These are phyloP conservation scores for Nomada ruficornis DNA, from an alignment of 2,888 invertebrate genomes.

Conservation along the genomic window DNA sequence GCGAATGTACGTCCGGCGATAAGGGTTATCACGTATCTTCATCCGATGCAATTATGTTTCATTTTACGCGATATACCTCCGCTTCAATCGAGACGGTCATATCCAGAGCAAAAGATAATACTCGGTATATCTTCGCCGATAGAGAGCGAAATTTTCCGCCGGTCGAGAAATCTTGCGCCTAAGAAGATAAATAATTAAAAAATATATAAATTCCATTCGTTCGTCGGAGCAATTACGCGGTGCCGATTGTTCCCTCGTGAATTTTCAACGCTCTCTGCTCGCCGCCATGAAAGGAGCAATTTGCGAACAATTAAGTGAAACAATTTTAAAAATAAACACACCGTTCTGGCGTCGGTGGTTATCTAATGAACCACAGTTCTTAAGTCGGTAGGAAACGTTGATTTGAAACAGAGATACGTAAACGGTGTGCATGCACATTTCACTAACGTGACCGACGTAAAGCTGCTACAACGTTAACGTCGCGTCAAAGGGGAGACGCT, in stretches of 20 bases:
- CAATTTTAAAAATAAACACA: constrained; percentile 44
- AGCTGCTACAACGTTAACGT: constrained; percentile 36
- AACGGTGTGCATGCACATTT: constrained; percentile 45
- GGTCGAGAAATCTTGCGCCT: too few relatives aligned
- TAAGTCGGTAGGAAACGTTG: constrained; percentile 45
- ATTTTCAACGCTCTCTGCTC: too few relatives aligned
- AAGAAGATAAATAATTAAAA: too few relatives aligned
- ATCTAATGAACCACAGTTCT: constrained; percentile 43
- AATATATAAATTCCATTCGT: too few relatives aligned
- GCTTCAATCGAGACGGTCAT: neutral
- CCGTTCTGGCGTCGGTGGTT: neutral
- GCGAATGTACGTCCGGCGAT: neutral
- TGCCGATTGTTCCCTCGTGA: neutral
- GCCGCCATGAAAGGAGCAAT: constrained; percentile 6
- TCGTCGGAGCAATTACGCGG: neutral
- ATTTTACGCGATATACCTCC: neutral
- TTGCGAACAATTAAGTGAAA: constrained; percentile 15
- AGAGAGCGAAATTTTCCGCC: too few relatives aligned
- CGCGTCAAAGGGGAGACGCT: constrained; percentile 22
- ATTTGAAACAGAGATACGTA: constrained; percentile 42
- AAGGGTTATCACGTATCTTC: neutral
- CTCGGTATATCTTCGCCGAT: too few relatives aligned
- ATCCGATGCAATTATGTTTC: neutral
- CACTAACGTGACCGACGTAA: constrained; percentile 30
- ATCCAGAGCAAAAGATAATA: too few relatives aligned